Evolutionary conservation across 2,797 vertebrate species (phyloP).

Genomic region (Catostomus latipinnis): DNA sequence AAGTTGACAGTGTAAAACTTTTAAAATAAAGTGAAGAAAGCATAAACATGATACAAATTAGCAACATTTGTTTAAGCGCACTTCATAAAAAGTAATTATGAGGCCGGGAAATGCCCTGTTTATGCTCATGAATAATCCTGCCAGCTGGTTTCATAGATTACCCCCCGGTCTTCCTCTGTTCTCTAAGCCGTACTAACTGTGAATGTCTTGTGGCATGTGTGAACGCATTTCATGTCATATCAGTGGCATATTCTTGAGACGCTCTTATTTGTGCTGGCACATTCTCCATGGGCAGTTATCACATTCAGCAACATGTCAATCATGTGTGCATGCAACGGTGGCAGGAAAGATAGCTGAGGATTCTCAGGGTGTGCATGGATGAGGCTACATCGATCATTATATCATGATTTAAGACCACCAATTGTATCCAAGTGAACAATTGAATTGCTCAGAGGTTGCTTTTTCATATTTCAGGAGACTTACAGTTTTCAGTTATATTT

Average conservation of each 20-base stretch:
- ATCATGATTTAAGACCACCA: background rate
- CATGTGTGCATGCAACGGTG: background rate
- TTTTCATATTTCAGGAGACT: no score
- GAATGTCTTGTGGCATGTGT: conserved; percentile 12
- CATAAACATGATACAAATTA: conserved; percentile 44
- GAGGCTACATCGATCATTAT: background rate
- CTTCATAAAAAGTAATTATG: conserved; percentile 40
- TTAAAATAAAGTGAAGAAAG: conserved; percentile 17
- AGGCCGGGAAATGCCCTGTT: background rate
- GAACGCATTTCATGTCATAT: conserved; percentile 30
- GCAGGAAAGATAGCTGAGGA: background rate
- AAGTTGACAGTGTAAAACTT: conserved; percentile 3
- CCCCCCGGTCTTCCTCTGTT: conserved; percentile 4
- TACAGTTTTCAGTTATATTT: no score
- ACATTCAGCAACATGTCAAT: background rate
- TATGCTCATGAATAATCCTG: conserved; percentile 40
- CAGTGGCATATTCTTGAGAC: background rate
- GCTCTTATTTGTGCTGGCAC: no score
- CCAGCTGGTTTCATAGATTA: conserved; percentile 28
- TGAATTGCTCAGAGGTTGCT: no score
- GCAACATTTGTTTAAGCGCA: conserved; percentile 31
- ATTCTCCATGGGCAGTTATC: background rate
- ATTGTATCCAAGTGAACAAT: no score
- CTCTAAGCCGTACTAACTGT: conserved; percentile 1
- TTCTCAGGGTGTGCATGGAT: background rate